Evolutionary conservation across 1,140 invertebrate genomes (phyloP), one percentile per base, ranked within the genome.

Genomic region (Tetragnatha versicolor): DNA sequence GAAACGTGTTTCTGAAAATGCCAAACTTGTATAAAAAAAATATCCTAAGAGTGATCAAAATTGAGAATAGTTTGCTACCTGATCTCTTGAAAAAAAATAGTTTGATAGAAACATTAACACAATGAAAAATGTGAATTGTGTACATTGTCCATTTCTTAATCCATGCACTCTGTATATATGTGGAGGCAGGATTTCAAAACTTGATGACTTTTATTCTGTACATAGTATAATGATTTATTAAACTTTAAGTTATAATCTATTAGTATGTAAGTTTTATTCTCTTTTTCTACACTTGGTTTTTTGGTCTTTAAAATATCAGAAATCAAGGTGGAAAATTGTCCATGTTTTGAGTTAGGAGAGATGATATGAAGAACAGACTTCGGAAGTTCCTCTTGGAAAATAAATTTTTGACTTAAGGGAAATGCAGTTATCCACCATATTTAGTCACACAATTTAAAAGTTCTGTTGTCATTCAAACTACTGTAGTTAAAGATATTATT

Each of bases 161-260:
- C 27, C 68, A 17, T 25, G 35, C 42, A 5, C 42, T 65, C 22
- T 53, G 6, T 73, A n/a, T 39, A 31, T 55, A n/a, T 66, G 17
- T 53, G 29, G 20, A n/a, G 49, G 39, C 39, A 66, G 61, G 45
- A 77, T 37, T 37, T 51, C 39, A 53, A 22, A 35, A 70, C 49
- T 70, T 70, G 68, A 35, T 42, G 27, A 22, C 37, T 37, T 65
- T 51, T 53, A 51, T n/a, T n/a, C n/a, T 77, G 73, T 77, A 77
- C 37, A 77, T 77, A 77, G 58, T 75, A 45, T 75, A 75, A 63
- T 77, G 73, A 65, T 63, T 77, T 77, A 77, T 77, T 77, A 77
- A 77, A 77, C 55, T n/a, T 77, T 77, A 49, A 77, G 73, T 77
- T 77, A 66, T 29, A 63, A 61, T 29, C n/a, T 65, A 42, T 25